phyloP scores from a whole-genome alignment of 2,113 vertebrate genomes.

The Urocitellus parryii region DNA sequence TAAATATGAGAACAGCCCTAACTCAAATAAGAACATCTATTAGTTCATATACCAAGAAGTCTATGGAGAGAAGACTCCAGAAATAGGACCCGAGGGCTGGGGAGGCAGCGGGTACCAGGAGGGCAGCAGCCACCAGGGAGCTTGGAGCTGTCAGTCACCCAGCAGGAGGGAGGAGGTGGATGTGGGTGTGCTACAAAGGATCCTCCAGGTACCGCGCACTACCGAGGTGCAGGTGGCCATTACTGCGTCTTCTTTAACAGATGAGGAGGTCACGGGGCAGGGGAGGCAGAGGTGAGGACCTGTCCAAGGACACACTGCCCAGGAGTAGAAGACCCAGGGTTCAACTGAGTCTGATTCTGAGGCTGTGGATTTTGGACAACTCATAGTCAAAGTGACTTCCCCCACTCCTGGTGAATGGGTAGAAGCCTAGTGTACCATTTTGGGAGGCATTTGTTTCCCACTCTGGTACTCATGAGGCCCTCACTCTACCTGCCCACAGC shows the following conservation, averaged over 20 bases:
- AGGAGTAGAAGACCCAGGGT: not conserved
- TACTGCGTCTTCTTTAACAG: not conserved
- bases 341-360: not conserved
- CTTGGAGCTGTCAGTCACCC: not conserved
- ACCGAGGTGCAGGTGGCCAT: not conserved
- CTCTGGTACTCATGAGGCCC: not conserved
- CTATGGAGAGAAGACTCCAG: not conserved
- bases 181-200: not conserved
- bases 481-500: not conserved
- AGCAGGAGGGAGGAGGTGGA: not conserved
- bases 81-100: no score
- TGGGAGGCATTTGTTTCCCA: no score
- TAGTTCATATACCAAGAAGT: not conserved
- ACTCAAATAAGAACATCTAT: not conserved
- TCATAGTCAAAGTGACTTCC: not conserved
- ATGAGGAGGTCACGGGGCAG: not conserved
- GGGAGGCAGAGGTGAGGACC: not conserved
- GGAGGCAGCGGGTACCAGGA: not conserved
- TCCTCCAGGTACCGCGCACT: not conserved
- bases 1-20: not conserved
- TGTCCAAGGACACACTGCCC: not conserved
- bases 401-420: not conserved
- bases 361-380: not conserved
- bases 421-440: fast-evolving
- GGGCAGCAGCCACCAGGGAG: no score